Base-by-base conservation (phyloP, 2,888 invertebrate species). In the Eupithecia insigniata region DNA sequence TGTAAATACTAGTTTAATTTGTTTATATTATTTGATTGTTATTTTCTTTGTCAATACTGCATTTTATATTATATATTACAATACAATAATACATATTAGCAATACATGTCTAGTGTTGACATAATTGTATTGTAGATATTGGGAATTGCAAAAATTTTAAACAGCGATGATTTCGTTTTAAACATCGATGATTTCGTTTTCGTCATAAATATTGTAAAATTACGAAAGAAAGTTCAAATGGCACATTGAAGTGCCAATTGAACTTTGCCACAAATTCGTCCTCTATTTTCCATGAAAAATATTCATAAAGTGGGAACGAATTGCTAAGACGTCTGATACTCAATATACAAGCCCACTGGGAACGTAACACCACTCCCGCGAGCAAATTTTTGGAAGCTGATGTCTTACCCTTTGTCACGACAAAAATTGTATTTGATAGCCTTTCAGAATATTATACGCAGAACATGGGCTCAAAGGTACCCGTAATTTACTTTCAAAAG, bases 241-340 rank as follows among this genome's bases (percentile, higher is more conserved):
- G n/a, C n/a, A n/a, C n/a, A n/a, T 32, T 32, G 22, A 39, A 36
- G 34, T n/a, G 32, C 12, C 32, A 30, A 10, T 62, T 62, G 22
- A 62, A 22, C 36, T 34, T 61, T 26, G 22, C 5, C 36, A 34
- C 22, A 36, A 30, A n/a, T 62, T 22, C 18, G 28, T 64, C 32
- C 74, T 79, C 64, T 78, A 80, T 83, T 83, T 81, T 80, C 79
- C 73, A 72, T 74, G 75, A 75, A 80, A 82, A 81, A 85, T 84
- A 83, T 82, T 84, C 77, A 80, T 82, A 82, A 84, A 84, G 81
- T 82, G 80, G 83, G 80, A 83, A 80, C 80, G 83, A 83, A 85
- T 86, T 85, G 84, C 83, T 84, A 84, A 84, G 85, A 82, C 80
- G 82, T 79, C 82, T 87, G 89, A 84, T 84, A 88, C 83, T 83